phyloP scores from a whole-genome alignment of 2,113 vertebrate genomes.

The Rattus rattus region DNA sequence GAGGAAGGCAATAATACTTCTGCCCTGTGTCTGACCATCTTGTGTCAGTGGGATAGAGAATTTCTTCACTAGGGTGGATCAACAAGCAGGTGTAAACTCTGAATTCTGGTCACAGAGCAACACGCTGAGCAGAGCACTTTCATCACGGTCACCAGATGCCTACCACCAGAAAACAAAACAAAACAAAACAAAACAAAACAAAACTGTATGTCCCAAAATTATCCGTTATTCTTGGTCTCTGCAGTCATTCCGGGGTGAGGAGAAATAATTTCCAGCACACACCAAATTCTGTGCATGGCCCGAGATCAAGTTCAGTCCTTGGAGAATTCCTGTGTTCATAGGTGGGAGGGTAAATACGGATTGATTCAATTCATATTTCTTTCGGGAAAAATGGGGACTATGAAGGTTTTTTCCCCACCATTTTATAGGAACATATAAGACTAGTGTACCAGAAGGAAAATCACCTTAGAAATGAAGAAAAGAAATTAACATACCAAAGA shows the following conservation, averaged over 20 bases:
- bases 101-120: neutral
- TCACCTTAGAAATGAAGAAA: neutral
- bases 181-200: too few species aligned
- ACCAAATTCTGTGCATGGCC: neutral
- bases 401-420: neutral
- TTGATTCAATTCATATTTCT: neutral
- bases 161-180: too few species aligned
- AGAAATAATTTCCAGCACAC: neutral
- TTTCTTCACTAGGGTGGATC: neutral
- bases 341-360: neutral
- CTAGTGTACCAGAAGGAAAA: neutral
- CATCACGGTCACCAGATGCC: neutral
- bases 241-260: neutral
- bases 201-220: neutral
- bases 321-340: neutral
- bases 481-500: neutral
- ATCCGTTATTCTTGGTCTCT: neutral
- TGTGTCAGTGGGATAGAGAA: accelerated
- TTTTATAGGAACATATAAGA: neutral
- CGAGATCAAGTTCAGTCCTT: neutral
- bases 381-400: neutral
- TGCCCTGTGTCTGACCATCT: neutral
- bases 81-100: neutral
- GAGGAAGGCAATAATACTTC: constrained; percentile 11
- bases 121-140: neutral